Base-by-base conservation (phyloP, 1,140 invertebrate genomes). In the Orchestia grillus region DNA sequence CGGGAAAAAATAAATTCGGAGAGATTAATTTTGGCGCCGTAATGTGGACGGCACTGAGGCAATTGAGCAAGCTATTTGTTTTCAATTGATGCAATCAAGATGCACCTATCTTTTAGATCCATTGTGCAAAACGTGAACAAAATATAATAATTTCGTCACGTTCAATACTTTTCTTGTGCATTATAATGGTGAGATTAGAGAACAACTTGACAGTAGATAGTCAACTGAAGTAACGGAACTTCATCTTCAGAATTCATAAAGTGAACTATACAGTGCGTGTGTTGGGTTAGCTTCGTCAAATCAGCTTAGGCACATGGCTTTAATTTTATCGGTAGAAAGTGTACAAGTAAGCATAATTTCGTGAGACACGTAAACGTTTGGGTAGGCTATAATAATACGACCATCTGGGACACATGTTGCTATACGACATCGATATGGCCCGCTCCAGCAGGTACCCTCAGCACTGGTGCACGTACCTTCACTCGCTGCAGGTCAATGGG, bases 401-500 rank as follows among this genome's bases (percentile, higher is more conserved):
- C 43, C 62, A 77, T 77, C 88, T 94, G 43, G 92, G 92, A 94
- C 92, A 94, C 92, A 94, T 94, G 92, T 94, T 94, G 92, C 92
- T 94, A 94, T 94, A 94, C 92, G 92, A 94, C 92, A 94, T 47
- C 92, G 92, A 94, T 94, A 94, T 94, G 92, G 16, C 92, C 45
- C 92, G 92, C 41, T 94, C 43, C 44, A 91, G 88, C 88, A 91
- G 44, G 43, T 8, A n/a, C 44, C 44, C 43, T 0, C 4, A 23
- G 44, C 92, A 6, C 44, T n/a, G 8, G 41, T 94, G 8, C 94
- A 97, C 98, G 99, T 98, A 99, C 99, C 99, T 99, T 99, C 97
- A 99, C 99, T 98, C 99, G 98, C 98, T 99, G 99, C 96, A 99
- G 98, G 98, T 99, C 99, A 98, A 99, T 99, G 97, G 99, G 99